phyloP scores from a whole-genome alignment of 2,113 vertebrate genomes.

The Laticauda laticaudata region DNA sequence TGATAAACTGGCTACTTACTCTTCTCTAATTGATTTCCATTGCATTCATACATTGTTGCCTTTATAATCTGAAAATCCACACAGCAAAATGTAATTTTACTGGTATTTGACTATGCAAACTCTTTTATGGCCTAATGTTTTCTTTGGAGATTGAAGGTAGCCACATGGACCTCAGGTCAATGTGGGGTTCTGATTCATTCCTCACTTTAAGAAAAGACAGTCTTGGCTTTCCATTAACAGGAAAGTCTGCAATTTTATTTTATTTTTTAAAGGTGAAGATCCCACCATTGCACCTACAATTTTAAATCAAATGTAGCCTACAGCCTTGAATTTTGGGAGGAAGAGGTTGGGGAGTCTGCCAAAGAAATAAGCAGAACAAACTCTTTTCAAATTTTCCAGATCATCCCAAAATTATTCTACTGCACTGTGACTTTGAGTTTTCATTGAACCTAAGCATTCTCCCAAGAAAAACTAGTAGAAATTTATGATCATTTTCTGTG shows the following conservation, averaged over 20 bases:
- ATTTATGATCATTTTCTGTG: no score
- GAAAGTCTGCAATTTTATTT: neutral
- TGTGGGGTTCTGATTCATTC: neutral
- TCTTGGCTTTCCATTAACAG: neutral
- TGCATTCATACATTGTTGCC: neutral
- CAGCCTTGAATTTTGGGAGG: no score
- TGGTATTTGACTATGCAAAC: neutral
- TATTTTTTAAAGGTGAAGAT: neutral
- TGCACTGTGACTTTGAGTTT: no score
- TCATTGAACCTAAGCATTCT: no score
- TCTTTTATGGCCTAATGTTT: neutral
- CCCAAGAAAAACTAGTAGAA: no score
- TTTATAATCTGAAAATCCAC: neutral
- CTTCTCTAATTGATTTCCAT: neutral
- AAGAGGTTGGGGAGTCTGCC: no score
- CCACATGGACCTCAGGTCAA: neutral
- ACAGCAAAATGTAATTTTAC: neutral
- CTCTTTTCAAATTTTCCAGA: no score
- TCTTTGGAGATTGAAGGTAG: neutral
- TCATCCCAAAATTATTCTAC: no score
- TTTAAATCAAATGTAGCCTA: neutral
- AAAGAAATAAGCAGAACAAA: no score
- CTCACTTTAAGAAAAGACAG: neutral
- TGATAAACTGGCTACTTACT: neutral
- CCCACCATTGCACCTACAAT: neutral